Evolutionary conservation across 2,888 invertebrate species (phyloP).

Genomic region (Rosalia funebris): DNA sequence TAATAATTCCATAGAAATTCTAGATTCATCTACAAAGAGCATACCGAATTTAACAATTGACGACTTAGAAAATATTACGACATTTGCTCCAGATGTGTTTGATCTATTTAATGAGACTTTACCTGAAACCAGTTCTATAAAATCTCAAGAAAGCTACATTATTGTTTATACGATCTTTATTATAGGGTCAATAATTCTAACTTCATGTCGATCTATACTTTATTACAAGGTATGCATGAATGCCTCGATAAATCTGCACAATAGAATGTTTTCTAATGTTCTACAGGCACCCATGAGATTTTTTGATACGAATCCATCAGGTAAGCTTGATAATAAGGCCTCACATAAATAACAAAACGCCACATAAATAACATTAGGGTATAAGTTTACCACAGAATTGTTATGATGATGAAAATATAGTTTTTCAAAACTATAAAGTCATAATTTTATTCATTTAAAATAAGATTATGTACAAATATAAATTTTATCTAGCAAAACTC

Average conservation of each 20-base stretch:
- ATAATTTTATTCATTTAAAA: no score
- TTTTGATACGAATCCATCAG: conserved; percentile 86
- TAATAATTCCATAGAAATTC: conserved; percentile 8
- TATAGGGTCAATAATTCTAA: conserved; percentile 69
- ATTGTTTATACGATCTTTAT: conserved; percentile 72
- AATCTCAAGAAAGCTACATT: conserved; percentile 58
- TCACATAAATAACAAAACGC: no score
- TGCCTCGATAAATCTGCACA: conserved; percentile 79
- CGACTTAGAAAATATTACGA: background rate
- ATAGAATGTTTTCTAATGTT: conserved; percentile 80
- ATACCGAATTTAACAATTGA: background rate
- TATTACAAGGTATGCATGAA: conserved; percentile 81
- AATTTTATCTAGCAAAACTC: no score
- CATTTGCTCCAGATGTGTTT: background rate
- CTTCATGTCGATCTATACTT: conserved; percentile 73
- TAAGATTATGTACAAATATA: no score
- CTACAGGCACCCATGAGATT: conserved; percentile 81
- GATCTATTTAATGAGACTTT: background rate
- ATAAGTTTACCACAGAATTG: no score
- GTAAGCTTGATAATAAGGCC: conserved; percentile 59
- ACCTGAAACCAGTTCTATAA: background rate
- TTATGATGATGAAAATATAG: no score
- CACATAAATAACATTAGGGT: no score
- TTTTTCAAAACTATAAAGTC: no score
- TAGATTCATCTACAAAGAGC: background rate